phyloP scores from a whole-genome alignment of 2,888 invertebrate genomes.

The Pterostichus niger region DNA sequence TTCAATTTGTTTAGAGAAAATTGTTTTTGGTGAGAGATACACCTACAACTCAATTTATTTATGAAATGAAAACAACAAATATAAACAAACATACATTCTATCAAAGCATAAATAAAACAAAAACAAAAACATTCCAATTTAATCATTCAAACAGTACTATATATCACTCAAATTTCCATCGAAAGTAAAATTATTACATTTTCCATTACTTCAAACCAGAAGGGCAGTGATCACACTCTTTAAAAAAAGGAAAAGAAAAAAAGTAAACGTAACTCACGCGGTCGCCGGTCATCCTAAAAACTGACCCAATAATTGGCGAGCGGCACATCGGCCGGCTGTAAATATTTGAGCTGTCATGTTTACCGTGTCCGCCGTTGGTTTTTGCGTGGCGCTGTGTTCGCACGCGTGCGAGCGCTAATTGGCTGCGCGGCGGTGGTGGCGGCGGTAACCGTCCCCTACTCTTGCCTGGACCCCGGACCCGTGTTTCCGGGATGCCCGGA shows the following conservation, averaged over 20 bases:
- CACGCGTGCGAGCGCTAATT: slow-evolving; percentile 51
- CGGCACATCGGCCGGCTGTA: slow-evolving; percentile 45
- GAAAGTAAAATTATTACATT: slow-evolving; percentile 1
- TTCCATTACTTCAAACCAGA: not conserved
- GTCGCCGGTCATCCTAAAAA: slow-evolving; percentile 28
- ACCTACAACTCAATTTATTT: not conserved
- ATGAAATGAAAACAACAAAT: not conserved
- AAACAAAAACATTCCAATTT: slow-evolving; percentile 10
- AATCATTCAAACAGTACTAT: slow-evolving; percentile 8
- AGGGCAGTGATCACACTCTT: slow-evolving; percentile 30
- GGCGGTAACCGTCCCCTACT: not conserved
- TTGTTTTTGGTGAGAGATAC: not conserved
- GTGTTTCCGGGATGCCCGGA: slow-evolving; percentile 42
- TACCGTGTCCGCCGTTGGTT: slow-evolving; percentile 44
- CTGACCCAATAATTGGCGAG: slow-evolving; percentile 54
- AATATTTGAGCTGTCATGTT: slow-evolving; percentile 64
- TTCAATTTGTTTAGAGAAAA: slow-evolving; percentile 5
- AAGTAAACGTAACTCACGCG: slow-evolving; percentile 32
- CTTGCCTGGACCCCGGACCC: slow-evolving; percentile 16
- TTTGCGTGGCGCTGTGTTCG: slow-evolving; percentile 52
- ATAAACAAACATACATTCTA: not conserved
- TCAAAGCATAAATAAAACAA: not conserved
- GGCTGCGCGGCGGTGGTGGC: slow-evolving; percentile 34
- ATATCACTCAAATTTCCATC: slow-evolving; percentile 34
- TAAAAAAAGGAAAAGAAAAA: slow-evolving; percentile 27